Evolutionary conservation across 2,113 vertebrate species (phyloP).

Genomic region (Lycocorax pyrrhopterus): DNA sequence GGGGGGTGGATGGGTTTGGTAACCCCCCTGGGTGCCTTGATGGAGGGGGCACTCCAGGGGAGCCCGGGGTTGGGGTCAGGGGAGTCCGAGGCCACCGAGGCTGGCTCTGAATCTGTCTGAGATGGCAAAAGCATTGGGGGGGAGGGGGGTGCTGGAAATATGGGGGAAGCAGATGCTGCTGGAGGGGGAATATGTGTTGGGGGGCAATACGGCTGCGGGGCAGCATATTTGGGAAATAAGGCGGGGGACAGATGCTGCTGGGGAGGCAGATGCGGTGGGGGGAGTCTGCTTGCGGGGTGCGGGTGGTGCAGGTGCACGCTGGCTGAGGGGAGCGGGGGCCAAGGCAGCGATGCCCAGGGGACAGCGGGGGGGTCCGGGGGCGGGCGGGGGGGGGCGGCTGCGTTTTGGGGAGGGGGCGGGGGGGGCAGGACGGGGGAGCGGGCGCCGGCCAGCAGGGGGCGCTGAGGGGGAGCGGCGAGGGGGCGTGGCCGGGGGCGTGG

Average conservation of each 20-base stretch:
- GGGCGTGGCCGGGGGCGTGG: no score
- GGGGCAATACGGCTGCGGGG: neutral
- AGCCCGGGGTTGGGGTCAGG: neutral
- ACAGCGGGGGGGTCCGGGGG: no score
- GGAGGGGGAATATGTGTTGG: neutral
- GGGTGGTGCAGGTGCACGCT: no score
- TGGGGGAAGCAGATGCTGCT: neutral
- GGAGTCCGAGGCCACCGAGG: neutral
- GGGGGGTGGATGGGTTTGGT: neutral
- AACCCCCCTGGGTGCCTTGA: rapidly evolving
- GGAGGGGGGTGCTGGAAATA: rapidly evolving
- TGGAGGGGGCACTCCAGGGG: neutral
- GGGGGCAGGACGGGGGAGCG: no score
- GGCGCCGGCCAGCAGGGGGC: no score
- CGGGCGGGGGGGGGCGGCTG: no score
- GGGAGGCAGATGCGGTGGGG: neutral
- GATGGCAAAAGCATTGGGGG: neutral
- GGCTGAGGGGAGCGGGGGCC: no score
- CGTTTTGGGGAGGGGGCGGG: no score
- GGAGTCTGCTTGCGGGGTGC: no score
- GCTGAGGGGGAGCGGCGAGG: no score
- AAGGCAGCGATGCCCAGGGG: no score
- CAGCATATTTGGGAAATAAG: neutral
- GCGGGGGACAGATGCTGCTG: neutral
- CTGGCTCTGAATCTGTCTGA: neutral